Evolutionary conservation across 2,113 vertebrate species (phyloP).

Genomic region (Salminus brasiliensis): DNA sequence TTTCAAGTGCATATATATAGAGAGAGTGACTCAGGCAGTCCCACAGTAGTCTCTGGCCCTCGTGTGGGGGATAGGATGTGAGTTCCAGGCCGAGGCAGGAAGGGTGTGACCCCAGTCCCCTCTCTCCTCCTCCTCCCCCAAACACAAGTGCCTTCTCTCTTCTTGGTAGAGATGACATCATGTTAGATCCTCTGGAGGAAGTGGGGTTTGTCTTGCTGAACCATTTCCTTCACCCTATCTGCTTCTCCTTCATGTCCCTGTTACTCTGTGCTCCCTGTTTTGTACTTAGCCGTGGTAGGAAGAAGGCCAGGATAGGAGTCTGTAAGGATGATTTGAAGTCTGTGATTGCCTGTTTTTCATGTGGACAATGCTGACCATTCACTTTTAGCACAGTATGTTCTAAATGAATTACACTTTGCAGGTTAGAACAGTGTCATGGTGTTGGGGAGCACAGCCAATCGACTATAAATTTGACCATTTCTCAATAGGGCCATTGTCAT

Average conservation of each 20-base stretch:
- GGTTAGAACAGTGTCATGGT: background rate
- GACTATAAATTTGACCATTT: background rate
- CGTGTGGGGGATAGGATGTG: constrained; percentile 42
- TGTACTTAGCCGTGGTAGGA: constrained; percentile 24
- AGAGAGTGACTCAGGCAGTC: constrained; percentile 59
- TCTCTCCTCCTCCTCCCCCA: constrained; percentile 16
- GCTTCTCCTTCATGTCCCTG: constrained; percentile 53
- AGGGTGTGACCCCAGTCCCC: constrained; percentile 54
- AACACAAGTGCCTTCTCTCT: constrained; percentile 44
- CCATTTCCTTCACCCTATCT: constrained; percentile 52
- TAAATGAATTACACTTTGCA: background rate
- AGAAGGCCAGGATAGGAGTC: background rate
- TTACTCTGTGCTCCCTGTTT: constrained; percentile 55
- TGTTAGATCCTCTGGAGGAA: constrained; percentile 50
- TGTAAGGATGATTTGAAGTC: constrained; percentile 18
- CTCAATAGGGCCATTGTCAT: background rate
- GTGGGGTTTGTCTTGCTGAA: constrained; percentile 37
- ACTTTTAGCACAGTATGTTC: background rate
- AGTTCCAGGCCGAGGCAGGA: constrained; percentile 54
- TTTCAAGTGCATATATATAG: constrained; percentile 59
- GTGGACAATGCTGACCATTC: background rate
- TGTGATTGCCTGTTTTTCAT: background rate
- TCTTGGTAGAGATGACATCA: constrained; percentile 51
- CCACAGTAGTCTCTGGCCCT: constrained; percentile 50
- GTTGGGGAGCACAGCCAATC: background rate